Percentiles rank a stretch among this genome's conserved stretches.
phyloP scores from a whole-genome alignment of 2,113 vertebrate genomes.

The Paralichthys olivaceus region DNA sequence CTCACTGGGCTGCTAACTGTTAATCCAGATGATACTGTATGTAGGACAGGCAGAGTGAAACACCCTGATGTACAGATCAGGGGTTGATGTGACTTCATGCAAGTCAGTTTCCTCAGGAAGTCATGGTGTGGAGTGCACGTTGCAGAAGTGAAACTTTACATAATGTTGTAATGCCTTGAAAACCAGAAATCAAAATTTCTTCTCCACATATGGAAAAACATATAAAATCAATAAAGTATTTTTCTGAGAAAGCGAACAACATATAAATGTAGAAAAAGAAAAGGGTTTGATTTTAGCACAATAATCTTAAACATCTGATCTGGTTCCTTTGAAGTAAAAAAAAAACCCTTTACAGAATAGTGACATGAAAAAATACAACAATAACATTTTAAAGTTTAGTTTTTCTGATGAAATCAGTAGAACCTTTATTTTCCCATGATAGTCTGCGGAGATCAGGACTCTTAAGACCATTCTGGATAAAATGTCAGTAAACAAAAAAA shows the following conservation, averaged over 20 bases:
- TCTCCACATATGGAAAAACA: background rate
- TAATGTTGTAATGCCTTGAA: conserved; percentile 18
- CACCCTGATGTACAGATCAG: background rate
- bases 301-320: background rate
- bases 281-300: background rate
- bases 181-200: background rate
- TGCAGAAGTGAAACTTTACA: conserved; percentile 66
- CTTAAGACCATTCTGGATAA: background rate
- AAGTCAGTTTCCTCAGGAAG: conserved; percentile 66
- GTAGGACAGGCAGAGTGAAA: background rate
- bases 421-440: background rate
- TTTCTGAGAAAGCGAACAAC: background rate
- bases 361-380: no score
- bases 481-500: background rate
- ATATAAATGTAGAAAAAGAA: no score
- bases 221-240: background rate
- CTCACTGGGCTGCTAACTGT: background rate
- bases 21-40: background rate
- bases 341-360: no score
- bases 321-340: no score
- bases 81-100: conserved; percentile 4
- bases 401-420: no score
- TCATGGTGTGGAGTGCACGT: background rate
- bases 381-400: no score
- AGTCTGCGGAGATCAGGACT: background rate